Evolutionary conservation across 2,113 vertebrate genomes (phyloP), one percentile per base, ranked within the genome.

Genomic region (Echinops telfairi): DNA sequence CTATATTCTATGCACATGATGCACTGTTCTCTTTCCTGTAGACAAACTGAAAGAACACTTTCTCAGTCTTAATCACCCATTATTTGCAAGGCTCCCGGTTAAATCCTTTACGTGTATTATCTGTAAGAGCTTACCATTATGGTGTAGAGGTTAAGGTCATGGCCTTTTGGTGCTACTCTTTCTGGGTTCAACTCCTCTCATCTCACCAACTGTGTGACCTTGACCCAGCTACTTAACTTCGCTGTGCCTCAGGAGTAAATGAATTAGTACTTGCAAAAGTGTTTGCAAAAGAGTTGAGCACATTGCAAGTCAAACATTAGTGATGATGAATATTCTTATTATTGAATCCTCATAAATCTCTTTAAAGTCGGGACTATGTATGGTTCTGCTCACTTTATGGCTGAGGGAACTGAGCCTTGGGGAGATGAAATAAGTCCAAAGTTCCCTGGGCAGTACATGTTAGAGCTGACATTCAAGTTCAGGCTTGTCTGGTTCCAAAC

Each of bases 341-440:
- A 90, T 91, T 83, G 60, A 83, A 90, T 88, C 23, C 4, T 76
- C 58, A 68, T 57, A 86, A 94, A 84, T 93, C 7, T 19, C 23
- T 47, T 58, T 76, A 53, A 95, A 66, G 29, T 71, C 85, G 36
- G 53, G 29, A 53, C 6, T 79, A 70, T 89, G 19, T 79, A 70
- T 89, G 19, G 19, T 47, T 81, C 73, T 84, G 17, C 85, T 94
- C 19, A 89, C 47, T 60, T 95, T 88, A 68, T 6, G 64, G 47
- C 43, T 84, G 43, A 89, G 20, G 16, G 10, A 92, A 0, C 12
- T 83, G n/a, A 93, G 15, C 4, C 19, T 91, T 87, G n/a, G 43
- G 64, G 27, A 77, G 17, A 86, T 53, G 31, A 92, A 93, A 83
- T 62, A 43, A 64, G 86, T 94, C 20, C 53, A 78, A 86, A 93